Base-by-base conservation (phyloP, 2,113 vertebrate species). In the Pelecanoides urinatrix region DNA sequence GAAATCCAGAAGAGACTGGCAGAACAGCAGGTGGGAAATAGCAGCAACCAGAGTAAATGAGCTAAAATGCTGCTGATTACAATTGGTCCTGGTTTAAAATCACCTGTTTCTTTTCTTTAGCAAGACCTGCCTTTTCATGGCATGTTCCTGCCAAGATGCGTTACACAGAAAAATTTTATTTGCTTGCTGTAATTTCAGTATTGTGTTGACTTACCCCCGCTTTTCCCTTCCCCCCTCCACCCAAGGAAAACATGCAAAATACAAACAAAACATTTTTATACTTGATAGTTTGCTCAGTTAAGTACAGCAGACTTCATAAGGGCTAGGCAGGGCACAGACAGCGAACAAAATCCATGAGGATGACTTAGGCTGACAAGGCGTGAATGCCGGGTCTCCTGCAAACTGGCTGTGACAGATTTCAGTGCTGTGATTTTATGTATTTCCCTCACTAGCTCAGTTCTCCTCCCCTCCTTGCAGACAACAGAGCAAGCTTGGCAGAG, bases 1-100 rank as follows among this genome's bases (percentile, higher is more conserved):
- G 99, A 99, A 98, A 99, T 99, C 90, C 99, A 99, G 98, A 99
- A 98, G 97, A 99, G 99, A 86, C 99, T 99, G 32, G 98, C 98
- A 3, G 99, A 99, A 95, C 99, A 99, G 95, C 99, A 99, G 99
- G 99, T 99, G 96, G 92, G 53, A 78, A 67, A 66, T 30, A 30
- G 66, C 72, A 84, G 56, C 16, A 47, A 62, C 20, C 67, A 59
- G 80, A 96, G 75, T 78, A 94, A 91, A 94, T 17, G 42, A 86
- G 17, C 36, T 65, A 66, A 92, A 90, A 81, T 85, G 61, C 86
- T 87, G 66, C 91, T 95, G 53, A 32, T 55, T 86, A n/a, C 63
- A 56, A 7, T n/a, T 50, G 55, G 9, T 53, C 27, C 19, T 10
- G 11, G 62, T 74, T 80, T 86, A 29, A 49, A 34, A 68, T 56